A percentile compares a stretch with the other conserved stretches of the same genome.
These are phyloP conservation scores for Poecilia velifera DNA, from an alignment of 2,797 vertebrate genomes.

Conservation along the genomic window DNA sequence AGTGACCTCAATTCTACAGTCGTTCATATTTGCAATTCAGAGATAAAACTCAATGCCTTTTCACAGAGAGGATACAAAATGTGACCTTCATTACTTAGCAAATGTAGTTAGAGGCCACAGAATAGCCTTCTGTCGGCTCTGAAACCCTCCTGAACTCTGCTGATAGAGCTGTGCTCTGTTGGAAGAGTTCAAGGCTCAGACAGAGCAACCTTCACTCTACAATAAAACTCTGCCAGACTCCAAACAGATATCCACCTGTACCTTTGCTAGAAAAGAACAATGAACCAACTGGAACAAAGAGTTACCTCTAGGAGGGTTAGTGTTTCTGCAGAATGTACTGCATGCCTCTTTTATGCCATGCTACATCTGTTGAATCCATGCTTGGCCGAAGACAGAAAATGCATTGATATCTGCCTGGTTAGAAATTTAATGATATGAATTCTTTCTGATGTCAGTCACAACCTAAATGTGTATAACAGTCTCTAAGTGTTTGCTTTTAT, in stretches of 20 bases:
- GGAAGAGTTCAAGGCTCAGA: conserved; percentile 10
- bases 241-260: conserved; percentile 1
- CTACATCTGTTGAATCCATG: not conserved
- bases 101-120: conserved; percentile 42
- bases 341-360: not conserved
- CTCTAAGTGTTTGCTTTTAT: not conserved
- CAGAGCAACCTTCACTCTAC: conserved; percentile 29
- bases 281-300: not conserved
- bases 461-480: not conserved
- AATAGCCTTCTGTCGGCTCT: conserved; percentile 30
- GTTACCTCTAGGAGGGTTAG: not conserved
- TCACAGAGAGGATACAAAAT: conserved; percentile 30
- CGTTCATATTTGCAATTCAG: conserved; percentile 54
- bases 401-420: not conserved
- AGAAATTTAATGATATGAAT: not conserved
- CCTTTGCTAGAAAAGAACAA: not conserved
- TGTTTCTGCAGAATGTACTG: not conserved
- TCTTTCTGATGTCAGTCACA: not conserved
- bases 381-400: not conserved
- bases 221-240: conserved; percentile 14
- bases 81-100: conserved; percentile 65
- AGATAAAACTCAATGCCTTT: conserved; percentile 42
- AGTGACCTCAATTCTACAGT: conserved; percentile 51
- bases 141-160: conserved; percentile 31
- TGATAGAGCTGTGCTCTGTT: conserved; percentile 30